Base-by-base conservation (phyloP, 2,888 invertebrate genomes). In the Phania funesta region DNA sequence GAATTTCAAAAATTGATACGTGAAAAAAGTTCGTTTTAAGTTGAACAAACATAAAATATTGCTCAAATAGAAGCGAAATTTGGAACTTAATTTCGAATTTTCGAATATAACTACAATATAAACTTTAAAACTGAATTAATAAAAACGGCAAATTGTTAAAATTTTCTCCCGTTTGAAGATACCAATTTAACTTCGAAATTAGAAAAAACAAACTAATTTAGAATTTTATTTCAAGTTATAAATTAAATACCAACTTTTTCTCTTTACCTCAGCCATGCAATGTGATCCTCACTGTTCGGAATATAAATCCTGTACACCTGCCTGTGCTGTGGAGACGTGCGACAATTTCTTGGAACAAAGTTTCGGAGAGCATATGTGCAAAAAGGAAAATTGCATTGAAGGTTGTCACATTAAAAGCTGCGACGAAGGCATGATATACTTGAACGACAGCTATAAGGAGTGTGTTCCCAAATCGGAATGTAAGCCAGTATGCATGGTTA, bases 291-390 rank as follows among this genome's bases (percentile, higher is more conserved):
- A 93, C 52, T 96, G 96, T 85, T 94, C 95, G 0, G 93, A 93
- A 70, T 98, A 97, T 91, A 94, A 94, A 81, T 93, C 96, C 0
- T 98, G 98, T 87, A 92, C 97, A 16, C 93, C 95, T 0, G 93
- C 96, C 2, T 98, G 98, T 86, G 96, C 97, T 0, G 92, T 93
- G 11, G 95, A 95, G 89, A 97, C 96, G 0, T 98, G 98, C 87
- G 96, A 97, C 85, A 97, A 96, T 88, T 93, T 94, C 8, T 89
- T 94, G 8, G 93, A 94, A 80, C 94, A 94, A 87, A 92, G 91
- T 5, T 93, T 94, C 38, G 89, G 94, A 8, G 93, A 93, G 54
- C 92, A 93, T 70, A 91, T 93, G 85, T 97, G 96, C 87, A 92
- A 93, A 48, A 93, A 94, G 52, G 97, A 96, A 83, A 92, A 93